Conservation (phyloP, 2,113 vertebrate species). For the Burhinus oedicnemus region DNA sequence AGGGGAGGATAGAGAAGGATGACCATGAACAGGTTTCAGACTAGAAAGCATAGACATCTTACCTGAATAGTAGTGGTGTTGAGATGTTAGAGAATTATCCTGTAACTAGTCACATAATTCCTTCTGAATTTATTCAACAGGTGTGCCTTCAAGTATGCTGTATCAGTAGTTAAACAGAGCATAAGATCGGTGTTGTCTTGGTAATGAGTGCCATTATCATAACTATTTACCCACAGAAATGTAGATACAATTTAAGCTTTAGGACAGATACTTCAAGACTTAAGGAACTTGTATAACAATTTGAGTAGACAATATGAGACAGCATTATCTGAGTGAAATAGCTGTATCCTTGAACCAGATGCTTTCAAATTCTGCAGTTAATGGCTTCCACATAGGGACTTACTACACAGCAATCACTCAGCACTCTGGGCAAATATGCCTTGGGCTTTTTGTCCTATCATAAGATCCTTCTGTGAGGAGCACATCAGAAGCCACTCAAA, state of each 20-base stretch:
- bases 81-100: neutral
- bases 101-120: neutral
- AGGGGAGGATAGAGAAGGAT: neutral
- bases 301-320: neutral
- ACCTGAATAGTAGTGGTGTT: neutral
- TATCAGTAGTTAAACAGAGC: neutral
- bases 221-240: neutral
- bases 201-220: neutral
- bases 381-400: neutral
- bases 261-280: neutral
- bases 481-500: neutral
- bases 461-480: neutral
- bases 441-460: neutral
- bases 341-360: neutral
- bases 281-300: neutral
- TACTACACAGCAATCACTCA: neutral
- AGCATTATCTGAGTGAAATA: neutral
- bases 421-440: neutral
- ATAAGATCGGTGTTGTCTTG: neutral
- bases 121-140: neutral
- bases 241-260: neutral
- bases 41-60: neutral
- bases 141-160: neutral
- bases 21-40: neutral
- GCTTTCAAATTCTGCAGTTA: neutral